Evolutionary conservation across 2,797 vertebrate species (phyloP), one percentile per base, ranked within the genome.

Genomic region (Ctenopoma kingsleyae): DNA sequence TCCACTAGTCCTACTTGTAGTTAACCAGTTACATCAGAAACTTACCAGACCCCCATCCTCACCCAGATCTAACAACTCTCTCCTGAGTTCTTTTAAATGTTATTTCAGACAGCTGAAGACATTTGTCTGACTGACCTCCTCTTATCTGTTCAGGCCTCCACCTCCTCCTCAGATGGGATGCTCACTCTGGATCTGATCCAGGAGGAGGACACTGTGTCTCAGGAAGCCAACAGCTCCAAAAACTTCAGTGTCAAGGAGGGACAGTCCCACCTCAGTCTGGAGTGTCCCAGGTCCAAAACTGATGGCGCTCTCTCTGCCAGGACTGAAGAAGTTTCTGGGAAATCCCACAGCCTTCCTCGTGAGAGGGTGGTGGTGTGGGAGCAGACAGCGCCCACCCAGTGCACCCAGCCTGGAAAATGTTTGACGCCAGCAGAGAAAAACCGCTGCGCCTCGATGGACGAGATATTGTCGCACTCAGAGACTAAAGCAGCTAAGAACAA

Each of bases 181-280:
- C 87, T 98, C 89, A 98, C 96, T 6, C 93, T 99, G 27, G 98
- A 99, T 87, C 94, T 98, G 81, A 97, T 99, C 90, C 97, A 98
- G 68, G 96, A 97, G 86, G 97, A 98, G 48, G 94, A 95, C 0
- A 16, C 87, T 10, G 86, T 86, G 4, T 13, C 77, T 0, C 92
- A 91, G 59, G 92, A 90, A 0, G 82, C 81, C 0, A 2, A 89
- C 19, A 78, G 87, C 35, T 91, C 92, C 0, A 93, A 93, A 0
- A 92, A 88, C 58, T 92, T 94, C 72, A 89, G 83, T 1, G 91
- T 91, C 15, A 88, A 95, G 38, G 38, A 40, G 38, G 38, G 38
- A 40, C 71, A 75, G 40, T 85, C 88, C 0, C 93, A 87, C 10
- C 83, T 90, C 0, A 23, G 85, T 0, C 79, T 93, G 0, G 91